Evolutionary conservation across 2,113 vertebrate species (phyloP).

Genomic region (Dissostichus mawsoni): DNA sequence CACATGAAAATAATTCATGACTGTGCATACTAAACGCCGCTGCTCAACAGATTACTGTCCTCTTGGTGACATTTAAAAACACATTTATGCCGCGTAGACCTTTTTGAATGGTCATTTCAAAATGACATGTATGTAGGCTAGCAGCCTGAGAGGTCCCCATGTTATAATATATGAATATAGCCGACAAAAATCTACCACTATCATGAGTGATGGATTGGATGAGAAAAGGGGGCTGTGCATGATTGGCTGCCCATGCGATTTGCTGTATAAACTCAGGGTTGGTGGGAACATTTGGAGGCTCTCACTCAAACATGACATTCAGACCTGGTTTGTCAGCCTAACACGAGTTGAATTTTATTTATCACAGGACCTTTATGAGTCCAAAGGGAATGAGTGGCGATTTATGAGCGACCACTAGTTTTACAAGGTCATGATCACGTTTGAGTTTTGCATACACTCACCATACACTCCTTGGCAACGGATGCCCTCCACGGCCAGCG

Average conservation of each 20-base stretch:
- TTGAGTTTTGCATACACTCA: slow-evolving; percentile 82
- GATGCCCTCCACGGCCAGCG: slow-evolving; percentile 88
- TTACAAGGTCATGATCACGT: slow-evolving; percentile 83
- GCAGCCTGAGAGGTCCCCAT: slow-evolving; percentile 10
- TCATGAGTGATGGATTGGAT: slow-evolving; percentile 65
- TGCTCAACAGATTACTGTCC: slow-evolving; percentile 46
- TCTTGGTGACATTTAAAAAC: slow-evolving; percentile 37
- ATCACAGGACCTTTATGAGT: not conserved
- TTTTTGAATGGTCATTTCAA: slow-evolving; percentile 11
- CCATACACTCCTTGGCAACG: slow-evolving; percentile 94
- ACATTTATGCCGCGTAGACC: slow-evolving; percentile 6
- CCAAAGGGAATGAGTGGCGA: not conserved
- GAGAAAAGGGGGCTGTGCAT: slow-evolving; percentile 53
- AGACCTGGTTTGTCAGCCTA: slow-evolving; percentile 29
- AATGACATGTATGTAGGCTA: not conserved
- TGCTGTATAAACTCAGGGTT: slow-evolving; percentile 60
- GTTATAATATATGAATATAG: slow-evolving; percentile 28
- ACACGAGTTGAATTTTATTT: not conserved
- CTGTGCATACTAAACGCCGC: slow-evolving; percentile 47
- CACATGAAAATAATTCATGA: slow-evolving; percentile 39
- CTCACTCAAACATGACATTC: slow-evolving; percentile 51
- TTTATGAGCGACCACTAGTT: slow-evolving; percentile 28
- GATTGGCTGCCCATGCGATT: slow-evolving; percentile 60
- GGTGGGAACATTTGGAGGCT: slow-evolving; percentile 46
- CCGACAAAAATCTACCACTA: slow-evolving; percentile 52